A percentile compares a stretch with the other conserved stretches of the same genome.
These are phyloP conservation scores for Himalopsyche tibetana DNA, from an alignment of 2,888 invertebrate genomes.

Conservation along the genomic window DNA sequence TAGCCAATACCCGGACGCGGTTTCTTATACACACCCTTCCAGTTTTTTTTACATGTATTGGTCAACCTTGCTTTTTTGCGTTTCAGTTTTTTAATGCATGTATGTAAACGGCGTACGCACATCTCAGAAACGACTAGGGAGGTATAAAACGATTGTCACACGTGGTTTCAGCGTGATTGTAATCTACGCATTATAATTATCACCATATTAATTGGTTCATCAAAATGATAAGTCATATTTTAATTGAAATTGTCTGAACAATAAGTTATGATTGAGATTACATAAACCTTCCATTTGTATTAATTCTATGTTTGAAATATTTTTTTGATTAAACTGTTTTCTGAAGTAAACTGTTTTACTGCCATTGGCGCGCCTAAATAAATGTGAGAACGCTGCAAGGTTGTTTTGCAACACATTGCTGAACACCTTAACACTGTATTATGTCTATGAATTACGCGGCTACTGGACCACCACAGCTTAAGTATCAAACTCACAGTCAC, in stretches of 20 bases:
- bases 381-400: constrained; percentile 70
- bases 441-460: constrained; percentile 63
- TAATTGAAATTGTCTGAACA: too few relatives aligned
- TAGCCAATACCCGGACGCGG: neutral
- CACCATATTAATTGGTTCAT: too few relatives aligned
- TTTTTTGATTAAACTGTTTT: too few relatives aligned
- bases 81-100: neutral
- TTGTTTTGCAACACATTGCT: constrained; percentile 78
- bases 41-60: constrained; percentile 4
- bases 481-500: neutral
- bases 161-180: too few relatives aligned
- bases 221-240: too few relatives aligned
- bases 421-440: constrained; percentile 70
- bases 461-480: neutral
- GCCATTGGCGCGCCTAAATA: constrained; percentile 27
- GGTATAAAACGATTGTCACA: too few relatives aligned
- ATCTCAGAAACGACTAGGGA: too few relatives aligned
- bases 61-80: neutral
- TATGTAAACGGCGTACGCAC: neutral
- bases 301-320: too few relatives aligned
- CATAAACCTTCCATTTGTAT: too few relatives aligned
- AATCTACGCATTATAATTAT: too few relatives aligned
- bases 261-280: too few relatives aligned
- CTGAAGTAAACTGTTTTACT: too few relatives aligned
- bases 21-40: neutral